Evolutionary conservation across 2,888 invertebrate species (phyloP).

Genomic region (Perdita meconis): DNA sequence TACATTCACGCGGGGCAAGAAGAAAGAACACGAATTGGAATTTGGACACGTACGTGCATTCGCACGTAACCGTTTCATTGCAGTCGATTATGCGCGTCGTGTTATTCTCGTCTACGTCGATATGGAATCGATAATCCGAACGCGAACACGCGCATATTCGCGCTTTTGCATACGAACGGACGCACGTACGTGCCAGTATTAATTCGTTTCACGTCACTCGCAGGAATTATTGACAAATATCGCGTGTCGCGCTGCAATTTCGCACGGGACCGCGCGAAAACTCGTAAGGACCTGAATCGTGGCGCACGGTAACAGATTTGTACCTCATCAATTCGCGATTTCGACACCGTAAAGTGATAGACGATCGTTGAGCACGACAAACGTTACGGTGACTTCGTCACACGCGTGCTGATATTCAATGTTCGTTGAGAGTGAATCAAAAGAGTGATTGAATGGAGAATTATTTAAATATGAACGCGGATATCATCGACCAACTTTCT

Average conservation of each 20-base stretch:
- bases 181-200: slow-evolving; percentile 31
- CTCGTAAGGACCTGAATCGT: slow-evolving; percentile 16
- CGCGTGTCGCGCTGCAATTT: slow-evolving; percentile 26
- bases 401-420: not conserved
- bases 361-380: slow-evolving; percentile 11
- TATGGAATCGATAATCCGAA: slow-evolving; percentile 42
- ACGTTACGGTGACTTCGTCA: slow-evolving; percentile 4
- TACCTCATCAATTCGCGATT: slow-evolving; percentile 34
- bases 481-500: too few species aligned
- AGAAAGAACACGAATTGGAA: not conserved
- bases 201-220: slow-evolving; percentile 52
- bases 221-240: slow-evolving; percentile 55
- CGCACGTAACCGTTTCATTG: slow-evolving; percentile 13
- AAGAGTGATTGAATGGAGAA: not conserved
- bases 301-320: slow-evolving; percentile 11
- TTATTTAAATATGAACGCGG: not conserved
- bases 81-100: slow-evolving; percentile 23
- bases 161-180: slow-evolving; percentile 25
- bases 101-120: slow-evolving; percentile 23
- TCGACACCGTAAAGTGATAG: slow-evolving; percentile 15
- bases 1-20: not conserved
- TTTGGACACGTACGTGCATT: not conserved
- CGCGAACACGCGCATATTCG: slow-evolving; percentile 9
- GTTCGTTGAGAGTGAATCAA: too few species aligned
- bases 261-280: slow-evolving; percentile 27